Conservation (phyloP, 2,797 vertebrate genomes). For the Notamacropus eugenii region DNA sequence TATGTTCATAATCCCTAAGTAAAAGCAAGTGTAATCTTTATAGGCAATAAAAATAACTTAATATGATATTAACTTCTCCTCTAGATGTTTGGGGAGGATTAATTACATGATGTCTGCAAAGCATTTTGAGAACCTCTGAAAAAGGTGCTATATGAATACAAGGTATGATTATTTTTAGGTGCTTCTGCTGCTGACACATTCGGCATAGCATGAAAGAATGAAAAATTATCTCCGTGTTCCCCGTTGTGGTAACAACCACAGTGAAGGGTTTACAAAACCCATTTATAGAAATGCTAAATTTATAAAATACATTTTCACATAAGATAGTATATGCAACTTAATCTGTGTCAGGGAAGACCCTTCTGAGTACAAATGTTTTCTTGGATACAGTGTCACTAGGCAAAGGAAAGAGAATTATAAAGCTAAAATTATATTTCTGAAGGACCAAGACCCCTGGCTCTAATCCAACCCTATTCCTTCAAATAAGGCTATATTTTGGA, state of each 20-base stretch:
- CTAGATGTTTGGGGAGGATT: slow-evolving; percentile 67
- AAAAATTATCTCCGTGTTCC: slow-evolving; percentile 81
- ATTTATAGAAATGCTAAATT: slow-evolving; percentile 82
- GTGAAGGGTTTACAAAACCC: slow-evolving; percentile 73
- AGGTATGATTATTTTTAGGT: slow-evolving; percentile 81
- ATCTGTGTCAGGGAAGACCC: slow-evolving; percentile 70
- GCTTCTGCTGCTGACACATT: slow-evolving; percentile 77
- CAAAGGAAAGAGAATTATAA: slow-evolving; percentile 53
- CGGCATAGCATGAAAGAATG: slow-evolving; percentile 81
- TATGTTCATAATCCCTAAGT: neutral
- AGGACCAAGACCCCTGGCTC: slow-evolving; percentile 17
- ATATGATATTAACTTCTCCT: slow-evolving; percentile 61
- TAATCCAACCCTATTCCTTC: neutral
- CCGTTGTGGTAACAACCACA: slow-evolving; percentile 76
- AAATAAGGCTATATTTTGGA: neutral
- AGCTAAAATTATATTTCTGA: slow-evolving; percentile 44
- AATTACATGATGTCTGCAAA: slow-evolving; percentile 77
- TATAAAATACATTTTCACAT: slow-evolving; percentile 71
- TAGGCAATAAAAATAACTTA: slow-evolving; percentile 62
- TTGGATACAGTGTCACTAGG: slow-evolving; percentile 34
- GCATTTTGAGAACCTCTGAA: slow-evolving; percentile 72
- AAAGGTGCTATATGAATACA: slow-evolving; percentile 76
- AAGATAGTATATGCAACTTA: slow-evolving; percentile 65
- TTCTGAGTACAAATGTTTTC: slow-evolving; percentile 62
- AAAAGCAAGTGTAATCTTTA: slow-evolving; percentile 32